Base-by-base conservation (phyloP, 2,888 invertebrate species). In the Rotaria sp. region DNA sequence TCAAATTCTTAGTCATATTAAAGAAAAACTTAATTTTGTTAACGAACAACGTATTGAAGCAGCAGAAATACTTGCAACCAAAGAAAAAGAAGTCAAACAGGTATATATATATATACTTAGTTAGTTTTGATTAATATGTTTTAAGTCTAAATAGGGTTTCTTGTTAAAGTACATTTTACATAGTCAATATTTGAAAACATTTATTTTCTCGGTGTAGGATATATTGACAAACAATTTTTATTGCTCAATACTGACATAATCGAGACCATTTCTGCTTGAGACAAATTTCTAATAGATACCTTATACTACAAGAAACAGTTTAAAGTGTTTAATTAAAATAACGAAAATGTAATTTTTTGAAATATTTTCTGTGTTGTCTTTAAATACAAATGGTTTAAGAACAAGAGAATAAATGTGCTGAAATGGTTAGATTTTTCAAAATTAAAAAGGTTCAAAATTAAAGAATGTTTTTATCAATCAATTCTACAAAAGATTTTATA, bases 11-110 rank as follows among this genome's bases (percentile, higher is more conserved):
- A 92, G 93, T 3, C 93, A 93, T 88, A 89, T 93, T 55, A 91
- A 92, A 88, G 93, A 93, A 89, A 93, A 93, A 89, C 90, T 92
- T 30, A 90, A 92, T 88, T 92, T 90, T 88, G 90, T 91, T 30
- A 89, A 90, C 87, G 89, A 89, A 2, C 92, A 92, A 86, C 88
- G 90, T 75, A 86, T 87, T 26, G 88, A 89, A 45, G 87, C 89
- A 75, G 87, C 87, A 21, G 88, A 89, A 15, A 88, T 88, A 48
- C 87, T 89, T 41, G 86, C 87, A 21, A 88, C 88, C 15, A 86
- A 85, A 26, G 86, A 86, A 38, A 80, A 35, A 26, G 86, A 86
- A 52, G 80, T 80, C 0, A 80, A 80, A 80, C 41, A 80, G 24
- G 80, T 80, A 45, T n/a, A 10, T 26, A 21, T 2, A 2, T 8